Evolutionary conservation across 2,113 vertebrate species (phyloP).

Genomic region (Thalassarche chlororhynchos): DNA sequence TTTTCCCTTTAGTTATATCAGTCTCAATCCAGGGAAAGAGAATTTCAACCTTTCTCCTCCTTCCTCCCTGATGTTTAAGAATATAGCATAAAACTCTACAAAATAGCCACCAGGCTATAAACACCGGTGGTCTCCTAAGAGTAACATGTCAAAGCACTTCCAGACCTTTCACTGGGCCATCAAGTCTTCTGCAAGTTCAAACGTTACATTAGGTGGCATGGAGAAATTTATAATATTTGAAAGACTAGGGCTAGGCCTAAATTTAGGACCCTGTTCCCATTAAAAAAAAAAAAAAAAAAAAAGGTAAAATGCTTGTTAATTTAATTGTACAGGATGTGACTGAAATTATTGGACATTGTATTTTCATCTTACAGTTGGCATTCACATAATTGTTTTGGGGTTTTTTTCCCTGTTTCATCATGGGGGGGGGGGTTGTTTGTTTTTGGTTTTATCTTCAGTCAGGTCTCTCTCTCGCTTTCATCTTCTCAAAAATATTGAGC

Average conservation of each 20-base stretch:
- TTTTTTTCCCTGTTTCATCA: not conserved
- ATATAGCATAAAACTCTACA: not conserved
- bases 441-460: not conserved
- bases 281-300: no score
- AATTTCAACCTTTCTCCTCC: not conserved
- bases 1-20: not conserved
- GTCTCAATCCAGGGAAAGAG: not conserved
- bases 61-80: not conserved
- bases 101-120: not conserved
- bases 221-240: not conserved
- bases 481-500: not conserved
- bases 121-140: not conserved
- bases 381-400: not conserved
- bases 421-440: not conserved
- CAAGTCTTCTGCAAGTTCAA: not conserved
- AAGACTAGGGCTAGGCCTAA: not conserved
- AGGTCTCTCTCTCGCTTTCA: not conserved
- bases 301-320: not conserved
- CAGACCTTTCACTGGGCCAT: not conserved
- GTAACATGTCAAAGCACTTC: not conserved
- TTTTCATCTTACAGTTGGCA: not conserved
- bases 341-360: not conserved
- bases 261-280: not conserved
- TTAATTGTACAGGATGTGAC: not conserved
- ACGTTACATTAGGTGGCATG: not conserved